Evolutionary conservation across 2,113 vertebrate genomes (phyloP).

Genomic region (Pontoporia blainvillei): DNA sequence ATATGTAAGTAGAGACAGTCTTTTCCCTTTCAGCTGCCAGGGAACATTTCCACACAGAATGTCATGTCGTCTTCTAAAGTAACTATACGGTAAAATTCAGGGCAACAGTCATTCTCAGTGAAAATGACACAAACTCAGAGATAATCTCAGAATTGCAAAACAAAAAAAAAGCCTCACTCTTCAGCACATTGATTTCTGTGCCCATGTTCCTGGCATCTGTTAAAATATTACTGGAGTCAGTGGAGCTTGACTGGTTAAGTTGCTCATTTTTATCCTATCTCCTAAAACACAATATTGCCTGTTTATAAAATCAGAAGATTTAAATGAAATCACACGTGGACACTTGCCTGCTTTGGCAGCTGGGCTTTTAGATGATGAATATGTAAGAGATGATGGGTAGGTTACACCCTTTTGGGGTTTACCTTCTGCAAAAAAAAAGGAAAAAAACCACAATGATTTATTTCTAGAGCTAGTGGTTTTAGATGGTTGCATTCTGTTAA

Average conservation of each 20-base stretch:
- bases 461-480: constrained; percentile 16
- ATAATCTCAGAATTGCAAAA: neutral
- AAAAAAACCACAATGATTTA: neutral
- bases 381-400: constrained; percentile 92
- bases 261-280: constrained; percentile 27
- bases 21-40: neutral
- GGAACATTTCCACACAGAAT: constrained; percentile 6
- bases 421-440: constrained; percentile 84
- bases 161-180: neutral
- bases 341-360: constrained; percentile 88
- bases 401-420: constrained; percentile 93
- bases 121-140: neutral
- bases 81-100: neutral
- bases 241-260: neutral
- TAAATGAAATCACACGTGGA: neutral
- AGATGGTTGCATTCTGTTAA: neutral
- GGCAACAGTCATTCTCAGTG: neutral
- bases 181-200: neutral
- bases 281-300: neutral
- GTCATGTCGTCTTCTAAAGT: constrained; percentile 2
- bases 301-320: neutral
- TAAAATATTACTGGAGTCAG: neutral
- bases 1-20: neutral
- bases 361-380: constrained; percentile 84
- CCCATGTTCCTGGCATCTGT: neutral